phyloP scores from a whole-genome alignment of 2,888 invertebrate species.

The Idaea dimidiata region DNA sequence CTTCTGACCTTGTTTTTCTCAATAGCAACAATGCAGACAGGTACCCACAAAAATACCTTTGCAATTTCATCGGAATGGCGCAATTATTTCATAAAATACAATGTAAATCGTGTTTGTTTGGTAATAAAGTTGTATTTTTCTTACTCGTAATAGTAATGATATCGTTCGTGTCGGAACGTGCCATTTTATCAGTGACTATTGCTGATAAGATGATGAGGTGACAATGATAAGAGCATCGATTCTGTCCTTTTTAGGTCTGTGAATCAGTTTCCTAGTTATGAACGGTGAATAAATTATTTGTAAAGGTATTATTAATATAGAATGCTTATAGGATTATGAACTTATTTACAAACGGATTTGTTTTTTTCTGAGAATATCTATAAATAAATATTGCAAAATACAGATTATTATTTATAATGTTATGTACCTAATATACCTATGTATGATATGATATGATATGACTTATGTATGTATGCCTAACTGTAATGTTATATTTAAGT shows the following conservation, averaged over 20 bases:
- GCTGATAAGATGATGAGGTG: background rate
- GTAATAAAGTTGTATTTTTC: background rate
- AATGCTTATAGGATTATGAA: background rate
- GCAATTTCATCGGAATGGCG: slow-evolving; percentile 1
- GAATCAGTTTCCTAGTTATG: background rate
- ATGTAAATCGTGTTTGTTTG: background rate
- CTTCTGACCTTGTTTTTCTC: background rate
- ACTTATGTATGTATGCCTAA: too few relatives aligned
- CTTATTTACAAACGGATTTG: background rate
- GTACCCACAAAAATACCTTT: background rate
- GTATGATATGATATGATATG: too few relatives aligned
- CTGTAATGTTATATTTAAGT: too few relatives aligned
- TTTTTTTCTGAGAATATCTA: background rate
- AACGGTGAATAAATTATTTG: background rate
- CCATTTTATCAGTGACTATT: background rate
- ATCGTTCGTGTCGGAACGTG: background rate
- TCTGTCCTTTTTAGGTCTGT: background rate
- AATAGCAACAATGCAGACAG: too few relatives aligned
- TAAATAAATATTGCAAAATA: background rate
- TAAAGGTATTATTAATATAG: background rate
- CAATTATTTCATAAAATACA: background rate
- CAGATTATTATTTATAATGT: background rate
- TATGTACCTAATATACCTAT: too few relatives aligned
- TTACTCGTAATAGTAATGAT: background rate
- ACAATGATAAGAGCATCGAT: background rate